phyloP scores from a whole-genome alignment of 1,140 invertebrate genomes.

The Grapholita molesta region DNA sequence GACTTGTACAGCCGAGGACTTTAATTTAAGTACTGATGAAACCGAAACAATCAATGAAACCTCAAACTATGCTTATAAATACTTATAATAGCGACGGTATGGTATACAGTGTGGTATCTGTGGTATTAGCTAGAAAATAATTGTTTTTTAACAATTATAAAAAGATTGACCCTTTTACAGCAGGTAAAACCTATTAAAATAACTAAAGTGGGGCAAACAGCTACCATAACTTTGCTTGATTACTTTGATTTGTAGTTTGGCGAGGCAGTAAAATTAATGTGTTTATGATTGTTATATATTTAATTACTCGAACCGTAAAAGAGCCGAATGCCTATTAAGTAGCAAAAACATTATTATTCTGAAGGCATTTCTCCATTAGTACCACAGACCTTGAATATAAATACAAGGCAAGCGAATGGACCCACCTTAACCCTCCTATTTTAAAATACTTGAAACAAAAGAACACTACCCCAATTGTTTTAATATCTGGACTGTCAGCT shows the following conservation, averaged over 20 bases:
- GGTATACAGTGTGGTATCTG: no score
- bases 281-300: neutral
- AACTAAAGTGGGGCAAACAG: no score
- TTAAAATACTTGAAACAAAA: neutral
- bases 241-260: neutral
- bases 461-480: neutral
- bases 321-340: neutral
- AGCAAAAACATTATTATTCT: slow-evolving; percentile 8
- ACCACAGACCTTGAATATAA: slow-evolving; percentile 9
- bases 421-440: neutral
- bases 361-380: slow-evolving; percentile 10
- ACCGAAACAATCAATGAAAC: no score
- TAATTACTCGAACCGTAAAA: neutral
- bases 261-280: neutral
- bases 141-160: no score
- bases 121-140: no score
- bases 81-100: no score
- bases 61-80: no score
- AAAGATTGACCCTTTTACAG: no score
- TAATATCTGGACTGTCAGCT: neutral
- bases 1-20: neutral
- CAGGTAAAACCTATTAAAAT: no score
- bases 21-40: neutral
- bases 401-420: slow-evolving; percentile 5
- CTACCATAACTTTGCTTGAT: neutral